Conservation (phyloP, 2,888 invertebrate genomes). For the Melipona bicolor region DNA sequence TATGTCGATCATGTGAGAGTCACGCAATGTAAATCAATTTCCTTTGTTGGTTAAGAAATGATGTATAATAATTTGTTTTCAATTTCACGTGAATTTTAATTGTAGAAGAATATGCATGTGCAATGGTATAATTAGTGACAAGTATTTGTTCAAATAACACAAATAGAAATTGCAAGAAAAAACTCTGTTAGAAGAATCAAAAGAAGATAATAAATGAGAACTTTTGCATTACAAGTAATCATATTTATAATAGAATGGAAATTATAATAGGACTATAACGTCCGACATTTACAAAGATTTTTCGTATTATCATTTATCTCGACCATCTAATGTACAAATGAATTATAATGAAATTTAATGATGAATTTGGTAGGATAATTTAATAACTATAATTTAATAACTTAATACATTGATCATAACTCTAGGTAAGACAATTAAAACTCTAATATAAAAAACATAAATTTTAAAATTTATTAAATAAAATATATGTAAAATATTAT, state of each 20-base stretch:
- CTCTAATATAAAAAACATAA: background rate
- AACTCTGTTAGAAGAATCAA: background rate
- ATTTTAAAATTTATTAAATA: background rate
- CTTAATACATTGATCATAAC: background rate
- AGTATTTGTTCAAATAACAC: background rate
- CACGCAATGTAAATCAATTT: constrained; percentile 34
- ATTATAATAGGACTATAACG: background rate
- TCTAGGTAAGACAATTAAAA: background rate
- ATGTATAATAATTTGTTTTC: constrained; percentile 12
- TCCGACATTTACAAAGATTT: background rate
- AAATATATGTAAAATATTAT: background rate
- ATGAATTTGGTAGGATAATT: background rate
- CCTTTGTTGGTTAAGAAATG: constrained; percentile 29
- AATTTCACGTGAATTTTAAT: constrained; percentile 31
- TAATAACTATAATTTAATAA: no score
- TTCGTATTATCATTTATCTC: background rate
- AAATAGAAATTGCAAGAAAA: constrained; percentile 12
- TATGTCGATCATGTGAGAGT: constrained; percentile 8
- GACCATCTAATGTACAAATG: background rate
- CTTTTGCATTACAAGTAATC: background rate
- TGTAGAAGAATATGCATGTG: constrained; percentile 2
- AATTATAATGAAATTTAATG: background rate
- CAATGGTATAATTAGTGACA: background rate
- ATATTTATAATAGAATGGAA: background rate
- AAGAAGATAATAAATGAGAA: background rate